Evolutionary conservation across 2,888 invertebrate genomes (phyloP).

Genomic region (Rhingia rostrata): DNA sequence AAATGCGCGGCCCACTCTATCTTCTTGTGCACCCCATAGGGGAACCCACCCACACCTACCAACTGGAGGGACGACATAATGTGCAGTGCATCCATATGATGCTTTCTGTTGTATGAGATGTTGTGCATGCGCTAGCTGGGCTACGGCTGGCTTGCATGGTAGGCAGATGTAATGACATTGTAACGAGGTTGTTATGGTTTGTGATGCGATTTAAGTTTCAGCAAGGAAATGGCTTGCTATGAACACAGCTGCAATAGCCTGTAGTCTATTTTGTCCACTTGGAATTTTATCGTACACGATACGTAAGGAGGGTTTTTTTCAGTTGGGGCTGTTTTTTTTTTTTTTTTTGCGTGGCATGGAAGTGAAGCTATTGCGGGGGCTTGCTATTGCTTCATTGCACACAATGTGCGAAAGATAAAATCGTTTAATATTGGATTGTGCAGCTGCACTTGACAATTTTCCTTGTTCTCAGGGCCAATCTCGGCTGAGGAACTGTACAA

Average conservation of each 20-base stretch:
- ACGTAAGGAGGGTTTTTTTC: too few relatives aligned
- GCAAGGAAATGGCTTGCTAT: slow-evolving; percentile 38
- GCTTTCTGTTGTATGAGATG: neutral
- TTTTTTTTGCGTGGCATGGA: slow-evolving; percentile 2
- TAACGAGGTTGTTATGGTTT: slow-evolving; percentile 75
- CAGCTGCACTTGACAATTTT: slow-evolving; percentile 47
- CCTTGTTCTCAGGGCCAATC: neutral
- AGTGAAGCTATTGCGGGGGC: slow-evolving; percentile 60
- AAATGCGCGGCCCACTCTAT: slow-evolving; percentile 69
- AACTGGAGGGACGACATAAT: slow-evolving; percentile 48
- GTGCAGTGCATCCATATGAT: slow-evolving; percentile 42
- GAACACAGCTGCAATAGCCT: slow-evolving; percentile 67
- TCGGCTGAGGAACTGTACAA: too few relatives aligned
- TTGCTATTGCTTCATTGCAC: slow-evolving; percentile 71
- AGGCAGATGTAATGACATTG: slow-evolving; percentile 75
- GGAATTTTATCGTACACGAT: slow-evolving; percentile 39
- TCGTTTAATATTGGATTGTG: slow-evolving; percentile 57
- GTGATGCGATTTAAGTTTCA: slow-evolving; percentile 67
- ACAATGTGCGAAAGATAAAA: slow-evolving; percentile 72
- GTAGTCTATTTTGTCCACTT: slow-evolving; percentile 73
- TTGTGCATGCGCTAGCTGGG: slow-evolving; percentile 14
- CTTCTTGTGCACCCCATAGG: slow-evolving; percentile 42
- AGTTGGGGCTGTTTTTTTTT: too few relatives aligned
- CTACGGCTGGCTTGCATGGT: slow-evolving; percentile 58
- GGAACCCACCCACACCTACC: slow-evolving; percentile 66